Evolutionary conservation across 2,888 invertebrate species (phyloP), one percentile per base, ranked within the genome.

Genomic region (Thalpophila matura): DNA sequence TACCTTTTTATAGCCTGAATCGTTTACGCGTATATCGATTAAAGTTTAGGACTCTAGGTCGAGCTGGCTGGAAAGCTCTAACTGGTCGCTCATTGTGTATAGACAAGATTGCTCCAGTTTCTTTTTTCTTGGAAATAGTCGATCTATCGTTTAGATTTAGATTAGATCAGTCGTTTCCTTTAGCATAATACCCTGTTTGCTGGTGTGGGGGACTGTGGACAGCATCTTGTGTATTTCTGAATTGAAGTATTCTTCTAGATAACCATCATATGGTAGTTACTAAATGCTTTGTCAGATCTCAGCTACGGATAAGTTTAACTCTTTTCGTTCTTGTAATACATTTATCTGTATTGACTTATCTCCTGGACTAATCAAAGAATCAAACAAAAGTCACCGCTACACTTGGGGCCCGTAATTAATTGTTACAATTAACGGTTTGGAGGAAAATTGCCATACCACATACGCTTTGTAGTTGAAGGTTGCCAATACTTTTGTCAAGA

Each of bases 11-110:
- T 68, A 63, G 54, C 57, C 33, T 56, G 35, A 20, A 47, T 46
- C 57, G 51, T 53, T 51, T 57, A 67, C 54, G 42, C 43, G 43
- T 55, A 22, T 63, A 58, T 74, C 55, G 70, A 71, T 67, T 59
- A 37, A 59, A 59, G 59, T 58, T 37, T 55, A 55, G 54, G 31
- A n/a, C n/a, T n/a, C n/a, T n/a, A n/a, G n/a, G n/a, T n/a, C n/a
- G n/a, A n/a, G n/a, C n/a, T n/a, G n/a, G n/a, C n/a, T n/a, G n/a
- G n/a, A 12, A 38, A 24, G 40, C 42, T 51, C 46, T 51, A 56
- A 64, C 37, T 45, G 49, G 12, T 47, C 27, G 18, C 7, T 45
- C 37, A 33, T 64, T 43, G 33, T 63, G 18, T 43, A 43, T 22
- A 51, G 40, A 66, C 42, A 66, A 51, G 20, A 50, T 31, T 47